These are phyloP conservation scores for Archocentrus centrarchus DNA, from an alignment of 2,113 vertebrate species.

Conservation along the genomic window DNA sequence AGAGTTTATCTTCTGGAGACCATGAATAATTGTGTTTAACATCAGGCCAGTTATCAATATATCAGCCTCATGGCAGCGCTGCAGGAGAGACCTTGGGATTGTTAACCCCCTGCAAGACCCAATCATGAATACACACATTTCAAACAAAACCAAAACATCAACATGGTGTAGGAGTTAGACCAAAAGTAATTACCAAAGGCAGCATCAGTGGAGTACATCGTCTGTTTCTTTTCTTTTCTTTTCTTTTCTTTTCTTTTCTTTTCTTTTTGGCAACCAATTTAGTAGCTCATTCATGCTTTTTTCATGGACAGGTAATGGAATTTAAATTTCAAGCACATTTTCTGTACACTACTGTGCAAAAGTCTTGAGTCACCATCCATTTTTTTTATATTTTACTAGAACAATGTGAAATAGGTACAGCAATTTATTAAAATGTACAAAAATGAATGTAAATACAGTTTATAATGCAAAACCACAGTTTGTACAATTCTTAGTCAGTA, in stretches of 20 bases:
- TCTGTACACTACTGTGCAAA: background rate
- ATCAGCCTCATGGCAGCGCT: background rate
- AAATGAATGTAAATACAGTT: background rate
- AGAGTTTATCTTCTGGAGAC: background rate
- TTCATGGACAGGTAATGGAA: background rate
- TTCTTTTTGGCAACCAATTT: background rate
- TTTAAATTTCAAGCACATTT: background rate
- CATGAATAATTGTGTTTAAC: background rate
- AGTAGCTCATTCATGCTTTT: no score
- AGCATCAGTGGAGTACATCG: background rate
- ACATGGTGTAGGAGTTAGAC: no score
- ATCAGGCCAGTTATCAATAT: background rate
- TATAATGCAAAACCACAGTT: background rate
- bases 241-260: background rate
- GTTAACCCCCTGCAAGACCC: background rate
- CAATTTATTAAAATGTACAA: background rate
- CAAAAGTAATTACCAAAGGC: background rate
- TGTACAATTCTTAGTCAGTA: background rate
- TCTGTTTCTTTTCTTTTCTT: background rate
- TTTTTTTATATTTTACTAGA: background rate
- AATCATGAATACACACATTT: background rate
- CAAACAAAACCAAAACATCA: background rate
- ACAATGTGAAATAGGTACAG: background rate
- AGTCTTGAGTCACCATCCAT: rapidly evolving
- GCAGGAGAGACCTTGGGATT: background rate